Evolutionary conservation across 2,888 invertebrate genomes (phyloP), one percentile per base, ranked within the genome.

Genomic region (Aphodius granarius): DNA sequence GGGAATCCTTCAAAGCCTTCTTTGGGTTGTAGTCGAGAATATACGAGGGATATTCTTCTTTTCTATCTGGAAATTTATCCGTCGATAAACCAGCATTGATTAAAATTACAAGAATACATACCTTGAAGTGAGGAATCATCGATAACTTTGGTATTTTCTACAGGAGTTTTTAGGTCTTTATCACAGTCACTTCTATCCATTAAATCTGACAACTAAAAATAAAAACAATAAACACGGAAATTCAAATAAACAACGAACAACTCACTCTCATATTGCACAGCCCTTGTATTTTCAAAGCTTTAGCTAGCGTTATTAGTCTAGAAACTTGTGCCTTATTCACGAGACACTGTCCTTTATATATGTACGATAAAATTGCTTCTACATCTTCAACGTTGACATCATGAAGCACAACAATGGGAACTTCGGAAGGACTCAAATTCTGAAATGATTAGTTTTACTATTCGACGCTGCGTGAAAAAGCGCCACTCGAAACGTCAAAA

Each of bases 321-420:
- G 95, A 94, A 80, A 96, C 89, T 85, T 94, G 92, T 82, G 92
- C 92, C 86, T 94, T 93, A 78, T 94, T 94, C 23, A 95, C 94
- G 77, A 95, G 94, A 83, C 95, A 95, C 86, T 96, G 95, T 2
- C 95, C 95, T 71, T 94, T 94, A 87, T 96, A 96, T 93, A 96
- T 95, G 86, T 95, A 96, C 3, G 94, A 93, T 63, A 96, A 91
- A 76, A 96, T 91, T 13, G 95, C 92, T 73, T 92, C 89, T 76
- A 94, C 88, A 84, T 94, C 94, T n/a, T 91, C 89, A 78, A 90
- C 91, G 76, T 91, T 91, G 81, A 93, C 93, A 78, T 93, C 92
- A 76, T 94, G 91, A 71, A 94, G 89, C 75, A 94, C 91, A 65
- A 94, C 92, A 65, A 94, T 89, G 0, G 94, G 92, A 87, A 92